phyloP scores from a whole-genome alignment of 2,797 vertebrate species.

The Dicrostonyx torquatus region DNA sequence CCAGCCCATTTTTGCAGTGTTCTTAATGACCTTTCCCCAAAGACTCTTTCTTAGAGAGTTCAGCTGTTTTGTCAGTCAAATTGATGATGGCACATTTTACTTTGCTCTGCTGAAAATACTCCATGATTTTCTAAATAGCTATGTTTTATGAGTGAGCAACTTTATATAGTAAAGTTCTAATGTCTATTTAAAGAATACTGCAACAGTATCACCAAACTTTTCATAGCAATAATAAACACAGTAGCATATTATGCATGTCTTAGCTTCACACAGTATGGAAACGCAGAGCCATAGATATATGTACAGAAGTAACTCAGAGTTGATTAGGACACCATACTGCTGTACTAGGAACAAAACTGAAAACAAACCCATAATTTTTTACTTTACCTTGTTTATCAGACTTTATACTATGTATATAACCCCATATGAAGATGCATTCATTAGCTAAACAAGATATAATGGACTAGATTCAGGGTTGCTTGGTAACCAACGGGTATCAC shows the following conservation, averaged over 20 bases:
- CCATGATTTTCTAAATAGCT: slow-evolving; percentile 92
- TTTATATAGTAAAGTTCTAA: slow-evolving; percentile 91
- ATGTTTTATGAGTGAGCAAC: slow-evolving; percentile 93
- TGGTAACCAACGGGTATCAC: neutral
- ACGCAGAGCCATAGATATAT: slow-evolving; percentile 24
- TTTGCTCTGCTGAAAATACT: slow-evolving; percentile 89
- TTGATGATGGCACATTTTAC: slow-evolving; percentile 91
- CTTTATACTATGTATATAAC: neutral
- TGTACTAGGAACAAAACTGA: slow-evolving; percentile 2
- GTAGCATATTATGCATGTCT: neutral
- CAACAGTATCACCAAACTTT: slow-evolving; percentile 29
- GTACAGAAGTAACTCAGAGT: slow-evolving; percentile 31
- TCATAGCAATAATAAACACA: slow-evolving; percentile 35
- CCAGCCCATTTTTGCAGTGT: neutral
- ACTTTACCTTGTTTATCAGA: slow-evolving; percentile 1
- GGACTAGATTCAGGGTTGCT: neutral
- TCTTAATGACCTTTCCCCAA: neutral
- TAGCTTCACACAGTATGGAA: slow-evolving; percentile 3
- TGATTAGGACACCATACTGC: slow-evolving; percentile 23
- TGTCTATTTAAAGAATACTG: slow-evolving; percentile 85
- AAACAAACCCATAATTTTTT: slow-evolving; percentile 14
- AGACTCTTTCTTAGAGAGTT: slow-evolving; percentile 93
- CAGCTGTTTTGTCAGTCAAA: slow-evolving; percentile 92
- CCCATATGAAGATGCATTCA: neutral
- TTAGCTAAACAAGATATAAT: neutral